Base-by-base conservation (phyloP, 2,797 vertebrate genomes). In the Molossus alvarezi region DNA sequence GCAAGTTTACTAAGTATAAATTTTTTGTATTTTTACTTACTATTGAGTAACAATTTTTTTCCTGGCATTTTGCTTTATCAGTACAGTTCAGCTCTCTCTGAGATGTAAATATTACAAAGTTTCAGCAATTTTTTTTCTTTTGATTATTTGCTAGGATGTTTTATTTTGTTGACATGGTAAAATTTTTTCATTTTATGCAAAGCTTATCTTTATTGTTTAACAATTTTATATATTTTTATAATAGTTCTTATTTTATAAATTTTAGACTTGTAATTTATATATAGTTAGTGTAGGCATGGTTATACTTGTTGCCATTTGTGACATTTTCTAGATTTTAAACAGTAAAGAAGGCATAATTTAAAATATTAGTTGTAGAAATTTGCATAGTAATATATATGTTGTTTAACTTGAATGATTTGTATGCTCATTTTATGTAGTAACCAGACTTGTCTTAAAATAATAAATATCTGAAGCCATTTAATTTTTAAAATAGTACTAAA, bases 161-260 rank as follows among this genome's bases (percentile, higher is more conserved):
- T 93, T 81, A 60, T 45, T 79, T 64, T 4, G 53, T 37, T 89
- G 41, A 64, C 20, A 48, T 45, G 17, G 65, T 84, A 89, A 92
- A 75, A 48, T 45, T 48, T 73, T 89, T 60, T 55, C 3, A 25
- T 80, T 89, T 94, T 65, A 9, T 84, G n/a, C 23, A 89, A 80
- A 45, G 23, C 25, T 20, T 71, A 9, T n/a, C 23, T 65, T 86
- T 55, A 82, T 62, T 69, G 8, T 73, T 85, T 69, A 80, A 88
- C 48, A 79, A 88, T 88, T 83, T 65, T 96, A 33, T 62, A 45
- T 21, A 33, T 77, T 87, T 90, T 87, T 81, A 86, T 15, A 87
- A 48, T 76, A 86, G 6, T 58, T 91, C 25, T 71, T 76, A 51
- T 57, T 87, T 96, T 82, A 77, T 25, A 33, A 67, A 67, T n/a